phyloP scores from a whole-genome alignment of 64 coral and sea anemone genomes.

The Cladopsammia gracilis region DNA sequence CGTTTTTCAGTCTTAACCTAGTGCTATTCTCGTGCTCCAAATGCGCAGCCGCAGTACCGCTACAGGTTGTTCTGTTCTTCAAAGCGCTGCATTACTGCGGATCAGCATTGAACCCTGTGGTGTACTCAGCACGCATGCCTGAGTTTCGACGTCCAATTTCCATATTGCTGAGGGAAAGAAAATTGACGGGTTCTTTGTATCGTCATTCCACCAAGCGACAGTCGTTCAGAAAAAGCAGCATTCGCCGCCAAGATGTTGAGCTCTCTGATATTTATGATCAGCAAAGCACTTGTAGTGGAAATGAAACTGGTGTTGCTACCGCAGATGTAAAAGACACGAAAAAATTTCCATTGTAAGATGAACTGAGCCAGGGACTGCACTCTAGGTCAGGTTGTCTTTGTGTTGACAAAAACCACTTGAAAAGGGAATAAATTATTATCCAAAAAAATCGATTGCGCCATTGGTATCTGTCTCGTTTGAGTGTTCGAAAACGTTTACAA shows the following conservation, averaged over 20 bases:
- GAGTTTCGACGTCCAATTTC: conserved; percentile 84
- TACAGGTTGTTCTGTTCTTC: conserved; percentile 77
- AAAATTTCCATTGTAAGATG: neutral
- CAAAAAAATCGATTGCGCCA: too few relatives aligned
- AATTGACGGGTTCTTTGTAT: conserved; percentile 58
- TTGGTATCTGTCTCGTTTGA: too few relatives aligned
- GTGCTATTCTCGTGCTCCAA: conserved; percentile 70
- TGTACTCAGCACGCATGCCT: conserved; percentile 89
- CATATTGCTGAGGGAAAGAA: conserved; percentile 60
- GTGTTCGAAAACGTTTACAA: too few relatives aligned
- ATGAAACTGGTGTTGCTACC: neutral
- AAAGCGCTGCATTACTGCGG: conserved; percentile 88
- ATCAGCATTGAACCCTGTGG: conserved; percentile 83
- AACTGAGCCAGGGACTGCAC: neutral
- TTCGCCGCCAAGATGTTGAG: neutral
- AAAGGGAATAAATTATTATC: too few relatives aligned
- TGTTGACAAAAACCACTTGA: too few relatives aligned
- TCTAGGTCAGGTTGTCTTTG: too few relatives aligned
- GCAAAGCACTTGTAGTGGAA: neutral
- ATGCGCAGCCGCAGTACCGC: conserved; percentile 43
- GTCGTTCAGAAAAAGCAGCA: neutral
- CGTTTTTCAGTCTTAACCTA: conserved; percentile 94
- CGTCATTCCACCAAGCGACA: neutral
- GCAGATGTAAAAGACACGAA: neutral
- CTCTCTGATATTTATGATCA: neutral